phyloP scores from a whole-genome alignment of 2,888 invertebrate genomes.

The Electrophaes corylata region DNA sequence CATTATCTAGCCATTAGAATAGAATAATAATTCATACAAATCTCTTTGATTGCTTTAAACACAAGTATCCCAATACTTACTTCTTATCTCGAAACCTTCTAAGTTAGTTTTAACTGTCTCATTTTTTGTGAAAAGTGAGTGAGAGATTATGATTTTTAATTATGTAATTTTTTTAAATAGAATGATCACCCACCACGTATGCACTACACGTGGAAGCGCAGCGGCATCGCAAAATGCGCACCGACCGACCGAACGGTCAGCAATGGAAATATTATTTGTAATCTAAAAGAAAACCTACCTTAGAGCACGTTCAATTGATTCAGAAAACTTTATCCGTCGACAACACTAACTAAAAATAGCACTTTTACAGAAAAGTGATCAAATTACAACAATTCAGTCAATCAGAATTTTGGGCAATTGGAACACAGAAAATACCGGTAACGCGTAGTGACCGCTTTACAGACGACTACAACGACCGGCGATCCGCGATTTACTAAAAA shows the following conservation, averaged over 20 bases:
- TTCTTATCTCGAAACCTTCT: too few relatives aligned
- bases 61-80: too few relatives aligned
- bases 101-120: too few relatives aligned
- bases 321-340: conserved; percentile 58
- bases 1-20: too few relatives aligned
- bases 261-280: conserved; percentile 46
- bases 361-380: conserved; percentile 66
- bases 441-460: conserved; percentile 66
- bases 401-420: conserved; percentile 46
- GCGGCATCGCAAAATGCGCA: conserved; percentile 43
- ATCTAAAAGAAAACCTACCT: conserved; percentile 64
- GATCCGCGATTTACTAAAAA: conserved; percentile 67
- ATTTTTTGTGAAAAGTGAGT: neutral
- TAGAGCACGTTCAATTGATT: conserved; percentile 64
- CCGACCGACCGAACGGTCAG: conserved; percentile 40
- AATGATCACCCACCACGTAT: conserved; percentile 42
- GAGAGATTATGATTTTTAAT: neutral
- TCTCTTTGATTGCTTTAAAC: too few relatives aligned
- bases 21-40: too few relatives aligned
- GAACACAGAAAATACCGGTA: conserved; percentile 70
- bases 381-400: conserved; percentile 52
- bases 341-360: conserved; percentile 58
- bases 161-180: neutral
- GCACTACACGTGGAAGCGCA: conserved; percentile 58
- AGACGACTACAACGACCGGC: conserved; percentile 72